phyloP scores from a whole-genome alignment of 2,888 invertebrate genomes.

The Diarsia mendica region DNA sequence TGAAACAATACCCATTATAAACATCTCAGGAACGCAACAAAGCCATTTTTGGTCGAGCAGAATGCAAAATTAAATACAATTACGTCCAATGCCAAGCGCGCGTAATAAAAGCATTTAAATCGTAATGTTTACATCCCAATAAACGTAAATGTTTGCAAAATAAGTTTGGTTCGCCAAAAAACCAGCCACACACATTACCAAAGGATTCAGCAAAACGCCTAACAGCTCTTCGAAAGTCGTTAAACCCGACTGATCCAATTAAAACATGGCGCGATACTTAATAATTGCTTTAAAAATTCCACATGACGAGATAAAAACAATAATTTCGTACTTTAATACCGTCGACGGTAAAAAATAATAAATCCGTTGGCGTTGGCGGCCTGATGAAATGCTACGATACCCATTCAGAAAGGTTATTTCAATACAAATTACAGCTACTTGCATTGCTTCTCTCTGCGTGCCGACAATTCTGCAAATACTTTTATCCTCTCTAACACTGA shows the following conservation, averaged over 20 bases:
- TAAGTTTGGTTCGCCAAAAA: conserved; percentile 54
- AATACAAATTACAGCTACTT: conserved; percentile 90
- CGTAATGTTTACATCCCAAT: conserved; percentile 65
- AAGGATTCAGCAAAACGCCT: conserved; percentile 74
- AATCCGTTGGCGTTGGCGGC: conserved; percentile 82
- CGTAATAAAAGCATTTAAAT: conserved; percentile 55
- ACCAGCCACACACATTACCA: conserved; percentile 60
- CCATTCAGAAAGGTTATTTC: conserved; percentile 88
- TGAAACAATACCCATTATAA: conserved; percentile 10
- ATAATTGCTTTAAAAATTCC: conserved; percentile 90
- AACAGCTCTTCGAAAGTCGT: conserved; percentile 82
- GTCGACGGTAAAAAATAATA: conserved; percentile 88
- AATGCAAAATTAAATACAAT: conserved; percentile 42
- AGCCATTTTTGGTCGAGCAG: conserved; percentile 3
- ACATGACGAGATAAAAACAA: conserved; percentile 88
- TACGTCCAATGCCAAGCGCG: conserved; percentile 31
- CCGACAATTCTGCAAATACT: conserved; percentile 90
- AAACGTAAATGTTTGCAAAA: conserved; percentile 62
- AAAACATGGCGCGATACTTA: conserved; percentile 86
- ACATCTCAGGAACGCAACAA: conserved; percentile 12
- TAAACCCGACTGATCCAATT: conserved; percentile 88
- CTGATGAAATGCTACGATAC: conserved; percentile 88
- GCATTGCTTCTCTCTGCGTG: conserved; percentile 85
- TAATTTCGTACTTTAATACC: conserved; percentile 88
- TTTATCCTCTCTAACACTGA: conserved; percentile 82